phyloP scores from a whole-genome alignment of 2,113 vertebrate species.

The Callocephalon fimbriatum region DNA sequence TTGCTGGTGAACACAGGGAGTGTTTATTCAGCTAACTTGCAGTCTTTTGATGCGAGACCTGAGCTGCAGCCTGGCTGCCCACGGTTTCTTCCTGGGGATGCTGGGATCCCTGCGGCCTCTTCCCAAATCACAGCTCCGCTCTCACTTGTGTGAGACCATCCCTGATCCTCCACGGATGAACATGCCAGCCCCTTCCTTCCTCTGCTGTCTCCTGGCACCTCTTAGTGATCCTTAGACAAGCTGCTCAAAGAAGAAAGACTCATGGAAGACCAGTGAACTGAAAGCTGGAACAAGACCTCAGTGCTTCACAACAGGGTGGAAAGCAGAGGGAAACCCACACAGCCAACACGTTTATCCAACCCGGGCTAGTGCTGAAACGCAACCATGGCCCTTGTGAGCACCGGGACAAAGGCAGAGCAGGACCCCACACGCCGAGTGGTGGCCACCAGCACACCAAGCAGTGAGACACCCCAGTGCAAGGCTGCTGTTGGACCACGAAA shows the following conservation, averaged over 20 bases:
- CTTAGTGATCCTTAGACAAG: neutral
- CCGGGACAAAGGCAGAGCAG: neutral
- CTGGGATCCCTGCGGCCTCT: rapidly evolving
- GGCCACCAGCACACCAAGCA: rapidly evolving
- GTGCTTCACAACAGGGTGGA: neutral
- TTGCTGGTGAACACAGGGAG: neutral
- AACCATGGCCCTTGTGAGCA: rapidly evolving
- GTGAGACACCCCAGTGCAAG: neutral
- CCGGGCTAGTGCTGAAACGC: rapidly evolving
- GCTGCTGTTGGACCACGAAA: neutral
- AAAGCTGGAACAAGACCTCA: neutral
- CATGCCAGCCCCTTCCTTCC: neutral
- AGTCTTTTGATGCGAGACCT: neutral
- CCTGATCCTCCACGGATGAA: neutral
- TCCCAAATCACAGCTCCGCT: neutral
- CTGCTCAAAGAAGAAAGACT: neutral
- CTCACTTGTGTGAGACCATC: neutral
- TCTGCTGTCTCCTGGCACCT: neutral
- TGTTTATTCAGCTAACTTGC: neutral
- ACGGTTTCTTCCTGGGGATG: neutral
- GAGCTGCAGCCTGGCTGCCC: neutral
- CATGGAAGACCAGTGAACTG: rapidly evolving
- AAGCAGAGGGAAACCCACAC: neutral
- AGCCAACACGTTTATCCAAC: neutral
- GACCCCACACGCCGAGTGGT: rapidly evolving